Conservation (phyloP, 2,888 invertebrate species). For the Dastarcus helophoroides region DNA sequence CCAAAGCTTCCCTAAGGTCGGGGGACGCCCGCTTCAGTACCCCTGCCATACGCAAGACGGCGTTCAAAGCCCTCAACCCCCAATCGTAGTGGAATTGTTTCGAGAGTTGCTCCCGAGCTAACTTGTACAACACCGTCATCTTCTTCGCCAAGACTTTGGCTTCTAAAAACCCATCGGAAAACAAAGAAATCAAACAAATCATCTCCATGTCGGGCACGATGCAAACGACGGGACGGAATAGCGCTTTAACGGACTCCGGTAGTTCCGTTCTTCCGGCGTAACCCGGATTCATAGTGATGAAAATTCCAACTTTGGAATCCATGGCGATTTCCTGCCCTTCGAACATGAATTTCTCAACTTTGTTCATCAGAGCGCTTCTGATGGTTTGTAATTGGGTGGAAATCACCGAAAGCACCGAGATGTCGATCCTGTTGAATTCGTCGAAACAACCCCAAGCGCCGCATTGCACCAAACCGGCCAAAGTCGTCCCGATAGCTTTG, state of each 20-base stretch:
- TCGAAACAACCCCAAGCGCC: conserved; percentile 97
- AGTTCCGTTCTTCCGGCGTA: conserved; percentile 86
- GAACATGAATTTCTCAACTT: conserved; percentile 57
- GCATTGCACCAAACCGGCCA: conserved; percentile 70
- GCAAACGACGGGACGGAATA: conserved; percentile 86
- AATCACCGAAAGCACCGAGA: conserved; percentile 85
- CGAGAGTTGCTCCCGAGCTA: conserved; percentile 79
- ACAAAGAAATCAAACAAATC: conserved; percentile 84
- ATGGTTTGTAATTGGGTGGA: conserved; percentile 87
- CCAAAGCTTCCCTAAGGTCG: conserved; percentile 72
- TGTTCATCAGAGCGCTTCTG: conserved; percentile 67
- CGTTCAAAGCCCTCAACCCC: conserved; percentile 82
- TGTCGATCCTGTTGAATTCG: conserved; percentile 87
- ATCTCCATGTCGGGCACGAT: conserved; percentile 84
- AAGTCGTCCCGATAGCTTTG: conserved; percentile 65
- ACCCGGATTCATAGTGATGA: conserved; percentile 93
- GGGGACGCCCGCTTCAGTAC: conserved; percentile 69
- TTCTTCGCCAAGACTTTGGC: conserved; percentile 88
- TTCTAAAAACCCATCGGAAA: conserved; percentile 83
- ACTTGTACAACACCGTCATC: conserved; percentile 82
- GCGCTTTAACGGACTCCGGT: conserved; percentile 83
- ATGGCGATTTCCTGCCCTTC: conserved; percentile 60
- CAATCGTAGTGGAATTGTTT: conserved; percentile 92
- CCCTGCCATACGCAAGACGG: conserved; percentile 85
- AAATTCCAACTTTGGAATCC: conserved; percentile 80